phyloP scores from a whole-genome alignment of 2,888 invertebrate species.

The Blera fallax region DNA sequence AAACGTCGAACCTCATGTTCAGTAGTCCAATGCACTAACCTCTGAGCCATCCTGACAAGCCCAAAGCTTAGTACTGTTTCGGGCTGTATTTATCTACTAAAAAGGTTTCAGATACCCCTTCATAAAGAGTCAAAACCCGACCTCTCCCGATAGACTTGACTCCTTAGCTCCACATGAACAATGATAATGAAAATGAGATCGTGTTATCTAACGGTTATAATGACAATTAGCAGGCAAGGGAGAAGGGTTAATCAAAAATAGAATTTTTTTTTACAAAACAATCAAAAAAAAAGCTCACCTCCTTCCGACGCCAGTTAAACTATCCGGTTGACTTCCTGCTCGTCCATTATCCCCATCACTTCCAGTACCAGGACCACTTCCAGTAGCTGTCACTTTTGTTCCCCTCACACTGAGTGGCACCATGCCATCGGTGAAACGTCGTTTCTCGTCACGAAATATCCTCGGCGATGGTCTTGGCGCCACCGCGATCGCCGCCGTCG shows the following conservation, averaged over 20 bases:
- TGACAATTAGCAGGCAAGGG: constrained; percentile 27
- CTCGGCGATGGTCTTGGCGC: constrained; percentile 66
- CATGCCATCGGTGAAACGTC: constrained; percentile 74
- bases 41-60: too few species aligned
- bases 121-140: too few species aligned
- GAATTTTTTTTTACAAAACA: neutral
- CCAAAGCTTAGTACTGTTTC: too few species aligned
- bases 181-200: neutral
- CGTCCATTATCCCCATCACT: constrained; percentile 69
- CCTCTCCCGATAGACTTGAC: too few species aligned
- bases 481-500: too few species aligned
- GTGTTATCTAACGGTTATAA: neutral
- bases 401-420: constrained; percentile 30
- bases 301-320: constrained; percentile 68
- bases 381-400: constrained; percentile 43
- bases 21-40: too few species aligned
- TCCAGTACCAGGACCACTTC: constrained; percentile 56
- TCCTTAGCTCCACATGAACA: neutral
- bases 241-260: neutral
- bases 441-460: constrained; percentile 73
- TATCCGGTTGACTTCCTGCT: constrained; percentile 66
- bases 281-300: constrained; percentile 44
- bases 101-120: too few species aligned
- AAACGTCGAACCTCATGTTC: too few species aligned
- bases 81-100: too few species aligned